These are phyloP conservation scores for Falco rusticolus DNA, from an alignment of 2,797 vertebrate genomes.

Conservation along the genomic window DNA sequence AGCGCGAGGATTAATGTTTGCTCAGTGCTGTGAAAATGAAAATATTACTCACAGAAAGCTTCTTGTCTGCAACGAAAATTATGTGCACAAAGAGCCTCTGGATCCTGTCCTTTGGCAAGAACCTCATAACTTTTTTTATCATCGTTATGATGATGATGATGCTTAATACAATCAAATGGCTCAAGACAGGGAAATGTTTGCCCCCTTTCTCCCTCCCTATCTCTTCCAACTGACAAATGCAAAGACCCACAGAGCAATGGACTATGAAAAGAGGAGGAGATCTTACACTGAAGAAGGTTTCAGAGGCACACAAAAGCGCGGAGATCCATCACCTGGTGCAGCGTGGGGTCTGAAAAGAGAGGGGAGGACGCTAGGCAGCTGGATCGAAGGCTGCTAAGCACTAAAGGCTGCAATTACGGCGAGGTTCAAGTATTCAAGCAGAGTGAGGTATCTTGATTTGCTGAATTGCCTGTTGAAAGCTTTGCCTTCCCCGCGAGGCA, in stretches of 20 bases:
- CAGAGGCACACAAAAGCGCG: neutral
- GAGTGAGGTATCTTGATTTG: neutral
- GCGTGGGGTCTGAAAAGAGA: neutral
- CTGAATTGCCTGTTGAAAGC: neutral
- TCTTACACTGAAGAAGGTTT: neutral
- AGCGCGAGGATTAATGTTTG: neutral
- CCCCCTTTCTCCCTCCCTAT: neutral
- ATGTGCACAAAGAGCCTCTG: fast-evolving
- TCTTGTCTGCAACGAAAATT: neutral
- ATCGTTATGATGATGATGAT: neutral
- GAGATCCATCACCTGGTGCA: neutral
- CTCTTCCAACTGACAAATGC: neutral
- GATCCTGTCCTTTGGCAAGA: neutral
- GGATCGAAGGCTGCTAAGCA: neutral
- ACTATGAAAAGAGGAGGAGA: neutral
- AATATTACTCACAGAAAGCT: neutral
- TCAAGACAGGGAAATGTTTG: neutral
- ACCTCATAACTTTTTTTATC: neutral
- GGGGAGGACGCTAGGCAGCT: neutral
- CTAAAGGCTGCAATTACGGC: neutral
- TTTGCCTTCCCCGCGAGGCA: neutral
- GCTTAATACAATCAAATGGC: neutral
- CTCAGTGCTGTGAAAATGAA: neutral
- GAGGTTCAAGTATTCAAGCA: neutral
- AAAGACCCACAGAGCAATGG: neutral